Conservation (phyloP, 2,113 vertebrate genomes). For the Alouatta palliata region DNA sequence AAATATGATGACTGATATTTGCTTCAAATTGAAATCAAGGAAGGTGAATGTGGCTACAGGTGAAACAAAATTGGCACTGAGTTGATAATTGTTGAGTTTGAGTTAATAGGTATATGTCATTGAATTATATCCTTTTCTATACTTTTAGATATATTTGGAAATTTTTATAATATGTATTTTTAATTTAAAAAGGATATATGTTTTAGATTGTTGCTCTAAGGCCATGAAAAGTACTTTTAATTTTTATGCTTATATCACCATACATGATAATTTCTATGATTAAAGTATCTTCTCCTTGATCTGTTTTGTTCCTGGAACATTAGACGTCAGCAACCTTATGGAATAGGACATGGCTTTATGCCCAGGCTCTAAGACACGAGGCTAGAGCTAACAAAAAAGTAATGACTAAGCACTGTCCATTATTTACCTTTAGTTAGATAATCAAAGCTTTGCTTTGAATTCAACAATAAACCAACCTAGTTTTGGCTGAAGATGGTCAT, state of each 20-base stretch:
- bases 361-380: conserved; percentile 43
- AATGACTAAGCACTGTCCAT: conserved; percentile 59
- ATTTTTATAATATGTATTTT: neutral
- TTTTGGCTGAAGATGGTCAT: conserved; percentile 37
- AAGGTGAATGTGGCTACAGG: neutral
- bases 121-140: neutral
- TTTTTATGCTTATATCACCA: neutral
- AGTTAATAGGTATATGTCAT: neutral
- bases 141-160: neutral
- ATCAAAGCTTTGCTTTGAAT: conserved; percentile 43
- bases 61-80: neutral
- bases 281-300: conserved; percentile 24
- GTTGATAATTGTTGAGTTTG: neutral
- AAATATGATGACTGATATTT: neutral
- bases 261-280: neutral
- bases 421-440: conserved; percentile 58
- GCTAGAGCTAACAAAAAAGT: conserved; percentile 41
- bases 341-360: conserved; percentile 33
- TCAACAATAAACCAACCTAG: conserved; percentile 62
- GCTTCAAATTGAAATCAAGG: neutral
- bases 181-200: neutral
- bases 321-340: neutral
- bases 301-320: neutral
- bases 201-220: neutral
- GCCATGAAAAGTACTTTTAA: neutral